Conservation (phyloP, 2,797 vertebrate species). For the Oryzias sinensis region DNA sequence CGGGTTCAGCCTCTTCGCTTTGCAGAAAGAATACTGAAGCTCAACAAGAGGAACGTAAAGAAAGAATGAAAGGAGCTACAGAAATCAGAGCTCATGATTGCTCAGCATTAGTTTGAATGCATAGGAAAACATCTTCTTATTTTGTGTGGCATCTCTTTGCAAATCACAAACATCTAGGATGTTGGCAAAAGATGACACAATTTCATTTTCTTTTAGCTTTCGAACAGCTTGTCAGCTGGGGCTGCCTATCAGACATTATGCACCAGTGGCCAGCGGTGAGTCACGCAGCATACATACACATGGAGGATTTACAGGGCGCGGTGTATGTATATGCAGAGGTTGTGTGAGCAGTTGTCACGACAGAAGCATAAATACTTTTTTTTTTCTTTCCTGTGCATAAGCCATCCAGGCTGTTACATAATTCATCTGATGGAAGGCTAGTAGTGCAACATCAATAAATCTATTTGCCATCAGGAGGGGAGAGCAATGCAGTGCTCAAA, state of each 20-base stretch:
- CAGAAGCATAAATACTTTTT: constrained; percentile 45
- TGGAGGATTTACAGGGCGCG: constrained; percentile 36
- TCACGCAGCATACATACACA: constrained; percentile 23
- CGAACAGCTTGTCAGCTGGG: constrained; percentile 26
- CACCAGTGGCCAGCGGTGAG: constrained; percentile 33
- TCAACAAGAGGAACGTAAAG: too few species aligned
- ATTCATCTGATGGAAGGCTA: constrained; percentile 59
- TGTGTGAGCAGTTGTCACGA: constrained; percentile 55
- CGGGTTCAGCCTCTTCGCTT: too few species aligned
- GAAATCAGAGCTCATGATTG: too few species aligned
- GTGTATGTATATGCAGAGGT: constrained; percentile 51
- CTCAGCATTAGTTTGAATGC: too few species aligned
- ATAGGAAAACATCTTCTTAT: too few species aligned
- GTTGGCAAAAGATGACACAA: constrained; percentile 13
- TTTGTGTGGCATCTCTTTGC: too few species aligned
- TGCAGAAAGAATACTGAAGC: too few species aligned
- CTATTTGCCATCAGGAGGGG: constrained; percentile 35
- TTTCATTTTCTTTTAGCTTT: constrained; percentile 9
- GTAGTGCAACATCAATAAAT: constrained; percentile 57
- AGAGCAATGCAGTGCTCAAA: constrained; percentile 34
- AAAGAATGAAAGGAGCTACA: too few species aligned
- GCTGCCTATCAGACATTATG: constrained; percentile 41
- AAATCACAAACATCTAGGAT: not conserved
- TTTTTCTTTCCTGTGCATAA: constrained; percentile 41
- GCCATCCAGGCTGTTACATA: constrained; percentile 58